Base-by-base conservation (phyloP, 2,113 vertebrate genomes). In the Tetrao urogallus region DNA sequence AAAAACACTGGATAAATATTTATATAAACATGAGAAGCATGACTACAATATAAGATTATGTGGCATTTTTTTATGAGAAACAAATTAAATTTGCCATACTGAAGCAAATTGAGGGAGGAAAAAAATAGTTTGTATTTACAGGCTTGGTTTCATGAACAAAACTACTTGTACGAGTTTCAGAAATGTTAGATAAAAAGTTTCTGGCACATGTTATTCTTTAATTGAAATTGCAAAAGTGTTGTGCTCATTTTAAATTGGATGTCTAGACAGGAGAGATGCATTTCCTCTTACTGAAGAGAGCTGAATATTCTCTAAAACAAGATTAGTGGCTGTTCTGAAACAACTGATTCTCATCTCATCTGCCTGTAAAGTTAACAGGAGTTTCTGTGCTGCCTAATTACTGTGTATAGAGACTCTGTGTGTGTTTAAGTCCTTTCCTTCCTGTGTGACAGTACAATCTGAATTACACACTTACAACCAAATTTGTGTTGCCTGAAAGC, bases 231-330 rank as follows among this genome's bases (percentile, higher is more conserved):
- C 93, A 95, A 85, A 93, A 82, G 22, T 2, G 0, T 72, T 94
- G 25, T 71, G 79, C 22, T 80, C 80, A 70, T 63, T 89, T 93
- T 89, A 95, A 96, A 96, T 95, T 97, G 91, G 40, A 43, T 86
- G 95, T 97, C 95, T 97, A 96, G 95, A 97, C 95, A 81, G 65
- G 7, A 57, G 76, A 92, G 54, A 79, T 92, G 58, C 36, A 79
- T 95, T 97, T 95, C 71, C 69, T 88, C 64, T 75, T 56, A 32
- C 50, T 86, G 20, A 66, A 77, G 73, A 60, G 48, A 77, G 40
- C 8, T 65, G 52, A 60, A 27, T 83, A 43, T 80, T 91, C 77
- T 88, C 36, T 91, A 57, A 84, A 85, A 79, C 48, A 82, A 73
- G 83, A 82, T 87, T 89, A 82, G 92, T 65, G 56, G 30, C 30